Base-by-base conservation (phyloP, 2,113 vertebrate species). In the Chlorodrepanis virens region DNA sequence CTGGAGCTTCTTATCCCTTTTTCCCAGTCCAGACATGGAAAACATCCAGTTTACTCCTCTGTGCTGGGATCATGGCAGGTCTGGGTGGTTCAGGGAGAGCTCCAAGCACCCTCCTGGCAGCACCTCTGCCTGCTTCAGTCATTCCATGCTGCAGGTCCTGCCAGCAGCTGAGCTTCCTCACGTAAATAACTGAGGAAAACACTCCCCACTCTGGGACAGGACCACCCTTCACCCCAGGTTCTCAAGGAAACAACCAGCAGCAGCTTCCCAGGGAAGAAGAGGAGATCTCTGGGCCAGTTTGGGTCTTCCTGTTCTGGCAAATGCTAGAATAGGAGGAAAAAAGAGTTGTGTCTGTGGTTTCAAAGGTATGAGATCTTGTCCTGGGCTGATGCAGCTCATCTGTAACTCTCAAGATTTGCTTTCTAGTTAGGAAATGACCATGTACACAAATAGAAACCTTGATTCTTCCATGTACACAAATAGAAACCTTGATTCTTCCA, bases 401-500 rank as follows among this genome's bases (percentile, higher is more conserved):
- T 24, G 0, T 4, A 57, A 40, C 28, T 20, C 45, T 25, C 16
- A 49, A 49, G 5, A 74, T 69, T 40, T 61, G 24, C 14, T 14
- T 78, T 69, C 68, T n/a, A 42, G 22, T 53, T 50, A 87, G 42
- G 33, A 94, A 81, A 25, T 15, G 9, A 71, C 7, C 28, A 57
- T 0, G 0, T 17, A 19, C 22, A 69, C 24, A 74, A 69, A 49
- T 1, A 40, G 19, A 24, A 61, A 39, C 1, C 12, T 44, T 82
- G 17, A 21, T 31, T 65, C 28, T 60, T 61, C 25, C 10, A 92
- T 35, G 35, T 35, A 35, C 35, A 35, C 35, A 74, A 69, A 49
- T 1, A 40, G 19, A 24, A 61, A 39, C 1, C 12, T 44, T 82
- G 17, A 21, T 31, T 65, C 28, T 60, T 61, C 25, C 10, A 92